Conservation (phyloP, 2,797 vertebrate species). For the Heliangelus exortis region DNA sequence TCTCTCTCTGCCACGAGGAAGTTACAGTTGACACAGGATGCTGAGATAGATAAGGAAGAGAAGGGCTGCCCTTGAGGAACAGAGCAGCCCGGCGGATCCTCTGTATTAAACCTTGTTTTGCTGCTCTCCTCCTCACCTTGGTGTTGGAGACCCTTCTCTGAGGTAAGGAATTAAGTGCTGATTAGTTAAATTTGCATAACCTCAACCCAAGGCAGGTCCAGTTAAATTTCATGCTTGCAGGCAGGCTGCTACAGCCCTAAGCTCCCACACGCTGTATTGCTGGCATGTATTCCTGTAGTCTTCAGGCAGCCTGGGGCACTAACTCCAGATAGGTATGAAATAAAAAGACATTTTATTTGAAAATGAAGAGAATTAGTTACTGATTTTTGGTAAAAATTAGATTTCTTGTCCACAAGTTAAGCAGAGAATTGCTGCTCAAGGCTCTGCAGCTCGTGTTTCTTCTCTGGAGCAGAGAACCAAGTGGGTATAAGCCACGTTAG, state of each 20-base stretch:
- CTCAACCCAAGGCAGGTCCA: neutral
- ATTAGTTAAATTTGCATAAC: neutral
- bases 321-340: neutral
- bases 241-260: neutral
- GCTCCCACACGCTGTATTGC: fast-evolving
- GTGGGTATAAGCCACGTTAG: neutral
- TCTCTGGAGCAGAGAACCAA: neutral
- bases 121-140: neutral
- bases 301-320: neutral
- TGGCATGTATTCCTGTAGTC: neutral
- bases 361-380: neutral
- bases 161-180: neutral
- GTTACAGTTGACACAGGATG: fast-evolving
- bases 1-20: neutral
- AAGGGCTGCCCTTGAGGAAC: neutral
- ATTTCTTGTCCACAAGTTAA: neutral
- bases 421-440: neutral
- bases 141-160: neutral
- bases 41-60: neutral
- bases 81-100: neutral
- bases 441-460: neutral
- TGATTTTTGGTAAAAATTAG: neutral
- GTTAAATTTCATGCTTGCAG: neutral
- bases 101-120: neutral
- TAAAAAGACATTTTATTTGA: neutral